Evolutionary conservation across 2,888 invertebrate species (phyloP), one percentile per base, ranked within the genome.

Genomic region (Pristionchus fissidentatus): DNA sequence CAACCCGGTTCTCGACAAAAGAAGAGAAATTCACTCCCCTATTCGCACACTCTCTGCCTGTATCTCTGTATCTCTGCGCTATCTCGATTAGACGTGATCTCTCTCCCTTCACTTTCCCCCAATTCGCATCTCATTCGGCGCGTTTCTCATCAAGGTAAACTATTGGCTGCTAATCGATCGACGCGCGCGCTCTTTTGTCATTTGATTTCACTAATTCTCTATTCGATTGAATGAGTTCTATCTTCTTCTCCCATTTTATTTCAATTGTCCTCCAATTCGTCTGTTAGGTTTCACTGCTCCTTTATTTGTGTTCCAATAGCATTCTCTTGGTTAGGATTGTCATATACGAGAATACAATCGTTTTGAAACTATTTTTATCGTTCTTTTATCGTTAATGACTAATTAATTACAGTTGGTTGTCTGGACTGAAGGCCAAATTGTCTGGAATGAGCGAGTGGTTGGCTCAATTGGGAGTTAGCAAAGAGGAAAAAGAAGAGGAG

Each of bases 371-470:
- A 7, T 46, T 7, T 35, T 26, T 70, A 29, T 38, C n/a, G 13
- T 60, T 26, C 8, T 60, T 60, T 29, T 19, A 49, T 29, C 5
- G n/a, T 29, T 79, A 41, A 52, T 43, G 5, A n/a, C n/a, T 38
- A 66, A 66, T 38, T 29, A 38, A 29, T 87, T 88, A 77, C 86
- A 88, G 89, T 84, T 89, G 89, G 89, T 87, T 89, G 79, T 87
- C 87, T n/a, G 89, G 88, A n/a, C 86, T 89, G 70, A 84, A 86
- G 75, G 86, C 88, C 29, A 88, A 88, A 83, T 66, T 89, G 57
- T 84, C 88, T 19, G 77, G 85, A 41, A 86, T 89, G 83, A 86
- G 86, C 83, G 89, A 89, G 86, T 89, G 89, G 89, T 85, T 89
- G 86, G 87, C 85, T 62, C 89, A 89, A 81, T 77, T 89, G 46